phyloP scores from a whole-genome alignment of 2,888 invertebrate species.

The Oeneis ivallda region DNA sequence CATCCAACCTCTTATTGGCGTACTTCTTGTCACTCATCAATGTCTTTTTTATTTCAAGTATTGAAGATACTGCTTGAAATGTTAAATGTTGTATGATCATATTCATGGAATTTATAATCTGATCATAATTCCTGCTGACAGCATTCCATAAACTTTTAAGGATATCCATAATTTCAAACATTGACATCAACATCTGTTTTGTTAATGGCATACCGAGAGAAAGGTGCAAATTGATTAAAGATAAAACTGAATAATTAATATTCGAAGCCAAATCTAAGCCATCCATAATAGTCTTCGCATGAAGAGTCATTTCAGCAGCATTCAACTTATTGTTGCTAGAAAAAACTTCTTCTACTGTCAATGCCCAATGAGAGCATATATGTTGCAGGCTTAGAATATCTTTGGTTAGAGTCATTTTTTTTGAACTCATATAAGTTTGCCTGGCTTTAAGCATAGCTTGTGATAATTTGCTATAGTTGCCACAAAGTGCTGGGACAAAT shows the following conservation, averaged over 20 bases:
- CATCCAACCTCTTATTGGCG: conserved; percentile 85
- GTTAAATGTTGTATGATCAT: conserved; percentile 90
- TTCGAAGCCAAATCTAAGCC: conserved; percentile 86
- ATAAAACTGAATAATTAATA: conserved; percentile 78
- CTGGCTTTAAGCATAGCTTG: conserved; percentile 76
- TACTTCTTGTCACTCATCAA: conserved; percentile 84
- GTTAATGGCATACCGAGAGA: conserved; percentile 88
- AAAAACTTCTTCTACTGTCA: conserved; percentile 66
- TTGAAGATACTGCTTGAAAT: conserved; percentile 86
- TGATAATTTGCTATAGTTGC: conserved; percentile 72
- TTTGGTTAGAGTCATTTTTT: conserved; percentile 82
- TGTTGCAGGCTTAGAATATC: conserved; percentile 79
- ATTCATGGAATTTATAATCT: conserved; percentile 87
- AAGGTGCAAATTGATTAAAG: conserved; percentile 85
- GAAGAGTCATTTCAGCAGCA: conserved; percentile 71
- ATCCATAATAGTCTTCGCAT: conserved; percentile 70
- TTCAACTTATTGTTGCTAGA: conserved; percentile 62
- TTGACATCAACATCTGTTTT: conserved; percentile 86
- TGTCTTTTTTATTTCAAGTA: conserved; percentile 86
- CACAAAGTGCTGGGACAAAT: conserved; percentile 81
- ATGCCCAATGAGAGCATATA: conserved; percentile 64
- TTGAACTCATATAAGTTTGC: conserved; percentile 79
- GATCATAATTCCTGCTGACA: conserved; percentile 85
- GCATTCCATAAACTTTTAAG: conserved; percentile 88
- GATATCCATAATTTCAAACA: conserved; percentile 91